These are phyloP conservation scores for Nudaria mundana DNA, from an alignment of 2,888 invertebrate genomes.

Conservation along the genomic window DNA sequence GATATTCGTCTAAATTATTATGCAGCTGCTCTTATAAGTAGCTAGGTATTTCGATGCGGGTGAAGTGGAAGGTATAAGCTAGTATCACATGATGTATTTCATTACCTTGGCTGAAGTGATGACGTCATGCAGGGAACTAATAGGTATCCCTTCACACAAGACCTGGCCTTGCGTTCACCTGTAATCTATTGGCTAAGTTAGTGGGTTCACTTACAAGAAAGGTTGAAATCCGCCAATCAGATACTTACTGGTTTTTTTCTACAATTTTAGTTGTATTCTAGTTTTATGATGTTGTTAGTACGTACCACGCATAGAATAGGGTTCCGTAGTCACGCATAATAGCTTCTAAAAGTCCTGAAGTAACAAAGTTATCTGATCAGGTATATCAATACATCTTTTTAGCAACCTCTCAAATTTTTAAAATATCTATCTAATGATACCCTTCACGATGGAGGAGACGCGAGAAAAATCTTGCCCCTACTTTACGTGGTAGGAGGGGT, in stretches of 20 bases:
- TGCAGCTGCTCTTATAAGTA: too few relatives aligned
- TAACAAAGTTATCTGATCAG: too few relatives aligned
- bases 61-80: conserved; percentile 2
- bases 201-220: conserved; percentile 1
- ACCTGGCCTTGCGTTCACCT: conserved; percentile 33
- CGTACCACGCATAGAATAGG: too few relatives aligned
- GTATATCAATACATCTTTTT: too few relatives aligned
- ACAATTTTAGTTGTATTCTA: background rate
- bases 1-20: too few relatives aligned
- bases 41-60: too few relatives aligned
- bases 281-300: conserved; percentile 5
- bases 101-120: conserved; percentile 1
- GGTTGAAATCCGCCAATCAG: conserved; percentile 18
- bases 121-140: conserved; percentile 5
- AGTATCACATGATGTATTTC: conserved; percentile 7
- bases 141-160: conserved; percentile 28
- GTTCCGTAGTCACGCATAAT: too few relatives aligned
- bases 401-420: too few relatives aligned
- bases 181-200: conserved; percentile 20
- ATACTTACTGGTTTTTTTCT: conserved; percentile 6
- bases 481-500: too few relatives aligned
- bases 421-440: too few relatives aligned
- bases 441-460: too few relatives aligned
- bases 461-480: too few relatives aligned
- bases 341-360: background rate